Base-by-base conservation (phyloP, 2,888 invertebrate genomes). In the Hecatera dysodea region DNA sequence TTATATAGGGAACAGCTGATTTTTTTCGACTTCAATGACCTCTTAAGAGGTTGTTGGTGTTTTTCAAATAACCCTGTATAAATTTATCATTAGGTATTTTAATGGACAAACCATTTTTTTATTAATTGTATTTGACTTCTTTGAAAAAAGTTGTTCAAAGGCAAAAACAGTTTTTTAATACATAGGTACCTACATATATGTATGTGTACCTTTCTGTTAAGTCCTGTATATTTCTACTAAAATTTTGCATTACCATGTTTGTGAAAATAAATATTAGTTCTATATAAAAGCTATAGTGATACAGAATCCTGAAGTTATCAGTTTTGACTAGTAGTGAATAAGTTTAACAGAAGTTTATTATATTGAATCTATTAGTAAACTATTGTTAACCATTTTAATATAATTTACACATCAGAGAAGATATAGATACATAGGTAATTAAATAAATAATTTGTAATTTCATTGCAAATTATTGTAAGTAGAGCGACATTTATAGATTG, bases 391-490 rank as follows among this genome's bases (percentile, higher is more conserved):
- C 19, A 69, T 55, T 22, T 29, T 48, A 56, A 15, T 44, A 15
- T 27, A 48, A 36, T 36, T 24, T 53, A 48, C 5, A 29, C 9
- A 56, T 1, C 17, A 36, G 15, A 56, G 55, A n/a, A n/a, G n/a
- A n/a, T 39, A 39, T 12, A 33, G 17, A 33, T 50, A 66, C 0
- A 24, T 36, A 56, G 12, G 7, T 36, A 70, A 12, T 33, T 55
- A 36, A 33, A 48, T 50, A 11, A 66, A 60, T 24, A 33, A 59
- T 69, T 75, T 75, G n/a, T 9, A 63, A 60, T 72, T 72, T 66
- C 46, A 76, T 63, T 62, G 78, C 78, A 76, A 76, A 72, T 55
- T 17, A 76, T 27, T 50, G 6, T 59, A 76, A 62, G 24, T 60
- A 77, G 33, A 72, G 76, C 76, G 39, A 76, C 59, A 77, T 76